Base-by-base conservation (phyloP, 2,797 vertebrate species). In the Galago senegalensis region DNA sequence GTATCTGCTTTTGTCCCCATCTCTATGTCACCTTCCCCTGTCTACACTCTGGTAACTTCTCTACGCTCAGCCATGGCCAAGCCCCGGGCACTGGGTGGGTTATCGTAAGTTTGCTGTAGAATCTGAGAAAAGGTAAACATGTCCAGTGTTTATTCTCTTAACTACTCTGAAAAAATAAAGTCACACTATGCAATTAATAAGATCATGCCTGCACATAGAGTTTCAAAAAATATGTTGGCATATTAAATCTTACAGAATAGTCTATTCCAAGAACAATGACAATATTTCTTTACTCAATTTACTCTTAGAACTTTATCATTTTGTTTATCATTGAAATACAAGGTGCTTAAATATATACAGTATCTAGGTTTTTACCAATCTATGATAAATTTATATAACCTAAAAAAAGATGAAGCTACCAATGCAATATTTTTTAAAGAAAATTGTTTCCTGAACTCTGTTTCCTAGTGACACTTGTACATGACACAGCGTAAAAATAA, bases 391-490 rank as follows among this genome's bases (percentile, higher is more conserved):
- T 40, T n/a, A 79, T 9, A 63, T 60, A 89, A 87, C 21, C 34
- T 69, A 72, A 60, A 83, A 87, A 69, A 27, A 80, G 56, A 56
- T 37, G 14, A 95, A 84, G 58, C 13, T 60, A 56, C 13, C 18
- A 56, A 34, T 79, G 4, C 0, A 37, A 18, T 65, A 72, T 84
- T 92, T 43, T 75, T 9, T 21, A 89, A 94, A 60, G n/a, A 34
- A 77, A 92, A 76, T 7, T 34, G 43, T 94, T 90, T 94, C 79
- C 75, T 94, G 56, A 67, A 90, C 23, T 92, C 40, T 87, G 5
- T 46, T 84, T 73, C 58, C 63, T 0, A 31, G 10, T 53, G 27
- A 76, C 14, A 58, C 31, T 60, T 4, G 56, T 18, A 67, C 2
- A 65, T 1, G 65, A 63, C 70, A 92, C 34, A 20, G 23, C 69